Evolutionary conservation across 2,888 invertebrate species (phyloP), one percentile per base, ranked within the genome.

Genomic region (Julus scandinavius): DNA sequence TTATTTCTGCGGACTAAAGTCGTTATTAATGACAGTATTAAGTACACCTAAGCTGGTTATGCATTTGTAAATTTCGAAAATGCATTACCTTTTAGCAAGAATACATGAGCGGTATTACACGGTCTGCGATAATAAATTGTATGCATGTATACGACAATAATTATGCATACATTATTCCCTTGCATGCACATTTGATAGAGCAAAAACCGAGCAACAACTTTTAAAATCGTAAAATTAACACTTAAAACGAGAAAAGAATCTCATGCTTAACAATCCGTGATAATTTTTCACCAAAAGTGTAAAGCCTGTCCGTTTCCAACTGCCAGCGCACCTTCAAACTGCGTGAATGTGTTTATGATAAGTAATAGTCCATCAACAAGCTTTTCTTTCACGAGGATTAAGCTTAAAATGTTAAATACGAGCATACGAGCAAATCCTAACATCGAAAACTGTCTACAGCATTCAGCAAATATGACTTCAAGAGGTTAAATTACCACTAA

Each of bases 371-470:
- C 63, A 72, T 72, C 63, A 72, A 72, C 63, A 72, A 72, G 63
- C 63, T 72, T 72, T 11, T 72, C 63, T 72, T 72, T 20, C 63
- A 72, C 63, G 63, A 72, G 63, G 63, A 72, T 72, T 72, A 72
- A 72, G 63, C 63, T 72, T 72, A 72, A 72, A 72, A 72, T 72
- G 63, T 72, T 72, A 72, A 72, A 72, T 72, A 72, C 63, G 63
- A 72, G 63, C 20, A 7, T 72, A 72, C 63, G 63, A 72, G 63
- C 63, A 72, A 72, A 72, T 72, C 63, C 63, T 72, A 54, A 72
- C 63, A 72, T 72, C 63, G 63, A 72, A 72, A 72, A 72, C 29
- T 20, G 63, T 29, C 7, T n/a, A 29, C 20, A n/a, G 20, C n/a
- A 72, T 72, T 72, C 63, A 72, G 63, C 63, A 72, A 72, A 72